Evolutionary conservation across 2,888 invertebrate genomes (phyloP), one percentile per base, ranked within the genome.

Genomic region (Drosophila maculinotata): DNA sequence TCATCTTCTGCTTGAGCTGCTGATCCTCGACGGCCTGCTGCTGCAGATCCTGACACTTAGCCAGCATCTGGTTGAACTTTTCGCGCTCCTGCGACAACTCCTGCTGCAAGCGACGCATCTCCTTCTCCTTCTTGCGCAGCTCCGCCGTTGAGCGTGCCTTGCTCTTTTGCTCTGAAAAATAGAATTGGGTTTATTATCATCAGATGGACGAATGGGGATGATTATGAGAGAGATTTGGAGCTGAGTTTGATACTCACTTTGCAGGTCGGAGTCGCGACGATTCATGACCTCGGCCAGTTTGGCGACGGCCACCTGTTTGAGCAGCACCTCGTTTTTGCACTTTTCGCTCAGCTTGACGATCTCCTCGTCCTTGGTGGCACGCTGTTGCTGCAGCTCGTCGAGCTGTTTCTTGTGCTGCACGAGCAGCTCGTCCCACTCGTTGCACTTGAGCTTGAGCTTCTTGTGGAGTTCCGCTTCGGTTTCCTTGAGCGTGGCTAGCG

Each of bases 201-300:
- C 2, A 2, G 4, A 20, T 20, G 2, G 20, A 20, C 20, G 20
- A 20, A 4, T 4, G 4, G 17, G n/a, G 15, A 36, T 36, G 15
- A n/a, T 12, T 12, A 10, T 5, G 6, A 30, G n/a, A 31, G n/a
- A n/a, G 30, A n/a, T 3, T 5, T 6, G 12, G 8, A 14, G 14
- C 3, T 20, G 33, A 10, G 17, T 10, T 36, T 15, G 0, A 23
- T 23, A 85, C 87, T 96, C 95, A 57, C 95, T 94, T 28, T 94
- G 93, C 70, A 89, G 79, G 73, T 91, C 90, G 47, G 91, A 90
- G 89, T 96, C 96, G 90, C 96, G 97, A 89, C 98, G 94, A 91
- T 98, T 98, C 96, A 99, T 96, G 66, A 99, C 97, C 92, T 99
- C 98, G 4, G 98, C 98, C 71, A 99, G 93, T 91, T 99, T 99